phyloP scores from a whole-genome alignment of 2,888 invertebrate species.

The Crioceris asparagi region DNA sequence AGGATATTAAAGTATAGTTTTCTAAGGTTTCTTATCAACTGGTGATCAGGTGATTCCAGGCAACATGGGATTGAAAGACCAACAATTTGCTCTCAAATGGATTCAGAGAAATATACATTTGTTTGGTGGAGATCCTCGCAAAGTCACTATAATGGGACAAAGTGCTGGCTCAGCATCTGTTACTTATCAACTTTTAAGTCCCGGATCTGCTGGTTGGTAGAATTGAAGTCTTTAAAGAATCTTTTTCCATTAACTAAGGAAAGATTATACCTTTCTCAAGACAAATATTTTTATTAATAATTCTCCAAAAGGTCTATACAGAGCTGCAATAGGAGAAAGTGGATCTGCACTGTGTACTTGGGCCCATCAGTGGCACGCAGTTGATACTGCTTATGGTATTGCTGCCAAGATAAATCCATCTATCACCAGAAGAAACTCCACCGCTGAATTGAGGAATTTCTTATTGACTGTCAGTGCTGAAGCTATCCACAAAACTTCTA shows the following conservation, averaged over 20 bases:
- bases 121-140: constrained; percentile 25
- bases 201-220: constrained; percentile 14
- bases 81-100: constrained; percentile 24
- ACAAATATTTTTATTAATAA: too few relatives aligned
- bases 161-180: constrained; percentile 27
- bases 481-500: too few relatives aligned
- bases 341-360: constrained; percentile 22
- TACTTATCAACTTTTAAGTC: constrained; percentile 19
- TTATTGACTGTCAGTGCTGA: too few relatives aligned
- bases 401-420: constrained; percentile 13
- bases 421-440: too few relatives aligned
- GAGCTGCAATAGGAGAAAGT: constrained; percentile 22
- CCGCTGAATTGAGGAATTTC: too few relatives aligned
- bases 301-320: constrained; percentile 21
- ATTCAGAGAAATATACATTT: constrained; percentile 21
- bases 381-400: constrained; percentile 22
- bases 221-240: too few relatives aligned
- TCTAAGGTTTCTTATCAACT: constrained; percentile 26
- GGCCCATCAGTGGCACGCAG: constrained; percentile 21
- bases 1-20: constrained; percentile 1
- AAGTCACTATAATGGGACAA: constrained; percentile 26
- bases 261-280: too few relatives aligned
- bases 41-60: constrained; percentile 24
- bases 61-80: constrained; percentile 28
- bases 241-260: too few relatives aligned